Conservation (phyloP, 2,113 vertebrate genomes). For the Scopus umbretta region DNA sequence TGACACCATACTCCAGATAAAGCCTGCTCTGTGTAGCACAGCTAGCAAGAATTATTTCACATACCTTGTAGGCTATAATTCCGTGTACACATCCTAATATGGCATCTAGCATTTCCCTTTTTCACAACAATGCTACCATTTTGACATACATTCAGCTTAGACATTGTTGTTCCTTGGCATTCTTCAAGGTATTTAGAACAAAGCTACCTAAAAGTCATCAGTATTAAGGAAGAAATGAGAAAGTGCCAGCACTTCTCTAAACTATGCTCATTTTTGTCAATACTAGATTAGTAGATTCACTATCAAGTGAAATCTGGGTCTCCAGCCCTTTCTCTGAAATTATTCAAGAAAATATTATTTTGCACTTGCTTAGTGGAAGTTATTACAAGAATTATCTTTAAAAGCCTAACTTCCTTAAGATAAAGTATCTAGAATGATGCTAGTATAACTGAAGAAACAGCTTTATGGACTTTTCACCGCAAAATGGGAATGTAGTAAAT, state of each 20-base stretch:
- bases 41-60: background rate
- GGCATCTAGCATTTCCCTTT: background rate
- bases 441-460: background rate
- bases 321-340: background rate
- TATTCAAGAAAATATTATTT: background rate
- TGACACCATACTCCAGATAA: background rate
- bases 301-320: background rate
- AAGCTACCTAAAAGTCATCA: background rate
- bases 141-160: background rate
- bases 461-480: background rate
- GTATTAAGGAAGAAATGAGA: background rate
- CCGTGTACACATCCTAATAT: accelerated
- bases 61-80: background rate
- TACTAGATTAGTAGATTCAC: background rate
- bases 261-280: background rate
- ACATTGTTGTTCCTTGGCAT: background rate
- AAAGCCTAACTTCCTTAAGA: background rate
- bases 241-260: background rate
- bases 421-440: background rate
- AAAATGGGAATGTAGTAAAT: background rate
- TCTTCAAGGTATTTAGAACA: background rate
- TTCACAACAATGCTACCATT: background rate
- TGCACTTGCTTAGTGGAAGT: background rate
- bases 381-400: background rate
- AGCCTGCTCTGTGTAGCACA: background rate